These are phyloP conservation scores for Pelosia muscerda DNA, from an alignment of 2,888 invertebrate genomes.

Conservation along the genomic window DNA sequence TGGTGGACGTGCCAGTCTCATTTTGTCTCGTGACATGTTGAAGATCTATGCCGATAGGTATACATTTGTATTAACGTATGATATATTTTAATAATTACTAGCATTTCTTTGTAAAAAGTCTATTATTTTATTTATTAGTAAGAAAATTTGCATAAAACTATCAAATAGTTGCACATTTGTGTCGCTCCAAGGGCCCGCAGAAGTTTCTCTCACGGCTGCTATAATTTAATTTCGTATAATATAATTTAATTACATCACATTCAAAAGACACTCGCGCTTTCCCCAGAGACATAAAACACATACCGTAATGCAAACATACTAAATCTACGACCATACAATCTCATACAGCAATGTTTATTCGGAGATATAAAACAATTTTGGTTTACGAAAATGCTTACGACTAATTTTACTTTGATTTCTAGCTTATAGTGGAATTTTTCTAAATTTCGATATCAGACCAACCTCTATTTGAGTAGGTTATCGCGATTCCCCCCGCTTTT, in stretches of 20 bases:
- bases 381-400: constrained; percentile 32
- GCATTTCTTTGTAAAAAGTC: background rate
- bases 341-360: constrained; percentile 36
- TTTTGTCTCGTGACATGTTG: too few species aligned
- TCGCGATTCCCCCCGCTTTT: too few species aligned
- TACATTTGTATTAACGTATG: background rate
- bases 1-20: too few species aligned
- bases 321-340: constrained; percentile 40
- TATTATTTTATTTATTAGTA: constrained; percentile 11
- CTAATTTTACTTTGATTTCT: constrained; percentile 47
- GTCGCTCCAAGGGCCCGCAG: constrained; percentile 27
- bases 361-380: constrained; percentile 28
- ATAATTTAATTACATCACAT: constrained; percentile 28
- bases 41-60: too few species aligned
- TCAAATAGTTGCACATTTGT: constrained; percentile 34
- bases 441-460: constrained; percentile 26
- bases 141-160: constrained; percentile 25
- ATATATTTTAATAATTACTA: background rate
- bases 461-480: background rate
- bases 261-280: constrained; percentile 17
- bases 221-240: constrained; percentile 23
- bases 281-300: constrained; percentile 13
- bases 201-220: constrained; percentile 20
- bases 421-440: constrained; percentile 35
- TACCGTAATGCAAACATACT: constrained; percentile 27